Evolutionary conservation across 2,888 invertebrate genomes (phyloP), one percentile per base, ranked within the genome.

Genomic region (Shargacucullia verbasci): DNA sequence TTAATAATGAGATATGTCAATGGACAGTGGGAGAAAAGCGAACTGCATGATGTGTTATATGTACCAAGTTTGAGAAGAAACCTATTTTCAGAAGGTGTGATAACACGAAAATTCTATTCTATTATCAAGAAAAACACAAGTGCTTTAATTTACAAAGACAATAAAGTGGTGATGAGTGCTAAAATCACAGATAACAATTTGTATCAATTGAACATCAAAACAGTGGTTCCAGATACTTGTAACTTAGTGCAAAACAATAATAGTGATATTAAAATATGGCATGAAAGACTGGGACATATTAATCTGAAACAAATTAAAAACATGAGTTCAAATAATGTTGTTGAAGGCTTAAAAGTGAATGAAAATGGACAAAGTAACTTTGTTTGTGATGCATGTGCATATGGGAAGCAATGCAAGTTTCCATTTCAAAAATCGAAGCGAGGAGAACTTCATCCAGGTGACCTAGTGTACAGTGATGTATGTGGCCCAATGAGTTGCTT

Each of bases 181-280:
- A n/a, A 57, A 59, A 35, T 78, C 70, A 68, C 82, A 83, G 60
- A 82, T 83, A 62, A 83, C 79, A 11, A 73, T 53, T 1, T 59
- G 74, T 13, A 80, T 74, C 9, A 65, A 68, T 25, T 79, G 29
- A 31, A 56, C 14, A 39, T 10, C 2, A 46, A 41, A 20, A 70
- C 71, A 7, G 13, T 66, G 0, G 55, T 71, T 37, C 31, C 27
- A 8, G 11, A 12, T n/a, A 50, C 12, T 8, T 72, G 68, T 47
- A 70, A 73, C 41, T 0, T 65, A 2, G 63, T 64, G 0, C 59
- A 68, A 39, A 39, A 27, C 7, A 27, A 7, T 7, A 3, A 27
- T 5, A 27, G 27, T 27, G 27, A 27, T 7, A 27, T 27, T 1
- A 14, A 66, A 58, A 37, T 34, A 0, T 73, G 63, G 65, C 72